phyloP scores from a whole-genome alignment of 2,797 vertebrate species.

The Gadopsis marmoratus region DNA sequence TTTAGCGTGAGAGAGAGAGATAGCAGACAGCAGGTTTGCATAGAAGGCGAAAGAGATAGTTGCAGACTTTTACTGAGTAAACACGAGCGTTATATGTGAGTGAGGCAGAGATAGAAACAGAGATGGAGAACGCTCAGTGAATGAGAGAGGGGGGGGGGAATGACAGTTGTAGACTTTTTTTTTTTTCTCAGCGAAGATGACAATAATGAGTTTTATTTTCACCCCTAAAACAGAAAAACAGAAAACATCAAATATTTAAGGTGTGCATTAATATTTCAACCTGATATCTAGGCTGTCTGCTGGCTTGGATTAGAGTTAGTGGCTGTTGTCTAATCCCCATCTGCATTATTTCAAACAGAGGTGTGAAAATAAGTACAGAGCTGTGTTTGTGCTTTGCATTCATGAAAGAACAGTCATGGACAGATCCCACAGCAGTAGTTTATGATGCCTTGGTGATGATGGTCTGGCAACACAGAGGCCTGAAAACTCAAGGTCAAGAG shows the following conservation, averaged over 20 bases:
- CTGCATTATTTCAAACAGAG: conserved; percentile 18
- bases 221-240: conserved; percentile 13
- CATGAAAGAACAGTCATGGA: not conserved
- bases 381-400: conserved; percentile 1
- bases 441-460: not conserved
- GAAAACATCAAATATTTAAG: conserved; percentile 53
- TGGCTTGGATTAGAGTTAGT: conserved; percentile 16
- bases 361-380: not conserved
- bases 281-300: conserved; percentile 24
- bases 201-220: conserved; percentile 22
- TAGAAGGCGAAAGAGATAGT: not conserved
- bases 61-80: conserved; percentile 1
- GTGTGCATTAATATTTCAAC: conserved; percentile 45
- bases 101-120: not conserved
- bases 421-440: conserved; percentile 2
- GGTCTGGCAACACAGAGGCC: not conserved
- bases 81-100: not conserved
- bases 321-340: conserved; percentile 15
- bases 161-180: not conserved
- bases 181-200: not conserved
- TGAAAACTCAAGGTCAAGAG: not conserved
- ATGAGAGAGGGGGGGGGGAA: not conserved
- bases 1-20: conserved; percentile 11
- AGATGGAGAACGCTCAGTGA: not conserved
- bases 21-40: not conserved